These are phyloP conservation scores for Miniopterus natalensis DNA, from an alignment of 2,113 vertebrate genomes.

Conservation along the genomic window DNA sequence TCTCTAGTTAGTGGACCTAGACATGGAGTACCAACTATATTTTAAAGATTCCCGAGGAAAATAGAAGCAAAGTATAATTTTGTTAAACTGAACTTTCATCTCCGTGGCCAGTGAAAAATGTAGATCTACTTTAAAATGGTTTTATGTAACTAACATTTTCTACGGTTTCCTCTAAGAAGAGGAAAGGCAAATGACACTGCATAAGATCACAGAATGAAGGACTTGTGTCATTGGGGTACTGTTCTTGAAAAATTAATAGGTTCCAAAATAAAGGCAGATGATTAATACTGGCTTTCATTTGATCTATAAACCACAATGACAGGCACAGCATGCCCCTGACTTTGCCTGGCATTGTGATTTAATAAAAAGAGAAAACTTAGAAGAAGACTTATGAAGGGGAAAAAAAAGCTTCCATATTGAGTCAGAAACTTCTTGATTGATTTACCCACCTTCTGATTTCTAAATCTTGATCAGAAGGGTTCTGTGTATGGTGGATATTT, in stretches of 20 bases:
- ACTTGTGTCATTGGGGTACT: constrained; percentile 53
- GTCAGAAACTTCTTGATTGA: constrained; percentile 63
- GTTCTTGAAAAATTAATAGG: constrained; percentile 78
- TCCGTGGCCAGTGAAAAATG: constrained; percentile 44
- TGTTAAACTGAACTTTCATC: constrained; percentile 28
- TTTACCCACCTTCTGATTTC: constrained; percentile 44
- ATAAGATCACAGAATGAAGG: constrained; percentile 71
- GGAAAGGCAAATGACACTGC: constrained; percentile 53
- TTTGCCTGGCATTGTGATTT: constrained; percentile 75
- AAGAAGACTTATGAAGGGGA: constrained; percentile 15
- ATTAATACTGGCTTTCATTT: constrained; percentile 79
- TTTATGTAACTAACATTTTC: constrained; percentile 76
- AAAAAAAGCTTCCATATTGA: background rate
- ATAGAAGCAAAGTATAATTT: constrained; percentile 25
- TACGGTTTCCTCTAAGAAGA: constrained; percentile 24
- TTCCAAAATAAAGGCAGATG: constrained; percentile 76
- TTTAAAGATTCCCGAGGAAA: constrained; percentile 47
- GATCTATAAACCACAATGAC: constrained; percentile 78
- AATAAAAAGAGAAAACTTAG: constrained; percentile 70
- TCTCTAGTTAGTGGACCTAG: background rate
- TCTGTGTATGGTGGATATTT: constrained; percentile 17
- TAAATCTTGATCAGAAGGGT: constrained; percentile 41
- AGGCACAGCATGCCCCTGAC: constrained; percentile 75
- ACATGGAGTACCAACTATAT: background rate
- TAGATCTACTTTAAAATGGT: constrained; percentile 46